A percentile compares a stretch with the other conserved stretches of the same genome.
These are phyloP conservation scores for Dasypolia templi DNA, from an alignment of 2,888 invertebrate species.

Conservation along the genomic window DNA sequence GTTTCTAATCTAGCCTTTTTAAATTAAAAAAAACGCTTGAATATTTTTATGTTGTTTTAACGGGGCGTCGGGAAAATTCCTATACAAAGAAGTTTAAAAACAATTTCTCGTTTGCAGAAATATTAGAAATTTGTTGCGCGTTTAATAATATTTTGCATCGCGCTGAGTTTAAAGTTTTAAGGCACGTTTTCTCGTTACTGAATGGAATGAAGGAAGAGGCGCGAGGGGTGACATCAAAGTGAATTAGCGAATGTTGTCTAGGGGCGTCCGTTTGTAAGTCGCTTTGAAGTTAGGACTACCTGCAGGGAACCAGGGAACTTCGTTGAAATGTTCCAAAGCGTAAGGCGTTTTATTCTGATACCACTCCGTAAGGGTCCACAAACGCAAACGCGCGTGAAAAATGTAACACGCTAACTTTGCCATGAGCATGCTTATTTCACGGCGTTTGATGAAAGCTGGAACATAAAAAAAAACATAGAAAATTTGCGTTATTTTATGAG, in stretches of 20 bases:
- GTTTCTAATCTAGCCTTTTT: slow-evolving; percentile 63
- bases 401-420: slow-evolving; percentile 60
- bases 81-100: slow-evolving; percentile 77
- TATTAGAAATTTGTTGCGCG: slow-evolving; percentile 83
- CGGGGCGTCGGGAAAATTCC: slow-evolving; percentile 66
- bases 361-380: slow-evolving; percentile 66
- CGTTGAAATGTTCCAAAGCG: slow-evolving; percentile 82
- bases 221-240: slow-evolving; percentile 88
- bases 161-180: slow-evolving; percentile 86
- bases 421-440: slow-evolving; percentile 56
- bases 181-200: slow-evolving; percentile 87
- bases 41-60: slow-evolving; percentile 48
- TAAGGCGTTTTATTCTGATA: slow-evolving; percentile 82
- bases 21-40: slow-evolving; percentile 57
- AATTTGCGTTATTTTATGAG: slow-evolving; percentile 36
- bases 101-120: slow-evolving; percentile 82
- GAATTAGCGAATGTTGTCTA: slow-evolving; percentile 90
- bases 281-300: slow-evolving; percentile 88
- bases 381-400: slow-evolving; percentile 60
- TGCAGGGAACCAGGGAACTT: slow-evolving; percentile 71
- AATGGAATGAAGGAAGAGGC: slow-evolving; percentile 69
- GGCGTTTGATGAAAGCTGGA: slow-evolving; percentile 55
- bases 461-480: slow-evolving; percentile 57
- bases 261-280: slow-evolving; percentile 89
- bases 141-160: slow-evolving; percentile 85